These are phyloP conservation scores for Hemistola chrysoprasaria DNA, from an alignment of 2,888 invertebrate species.

Conservation along the genomic window DNA sequence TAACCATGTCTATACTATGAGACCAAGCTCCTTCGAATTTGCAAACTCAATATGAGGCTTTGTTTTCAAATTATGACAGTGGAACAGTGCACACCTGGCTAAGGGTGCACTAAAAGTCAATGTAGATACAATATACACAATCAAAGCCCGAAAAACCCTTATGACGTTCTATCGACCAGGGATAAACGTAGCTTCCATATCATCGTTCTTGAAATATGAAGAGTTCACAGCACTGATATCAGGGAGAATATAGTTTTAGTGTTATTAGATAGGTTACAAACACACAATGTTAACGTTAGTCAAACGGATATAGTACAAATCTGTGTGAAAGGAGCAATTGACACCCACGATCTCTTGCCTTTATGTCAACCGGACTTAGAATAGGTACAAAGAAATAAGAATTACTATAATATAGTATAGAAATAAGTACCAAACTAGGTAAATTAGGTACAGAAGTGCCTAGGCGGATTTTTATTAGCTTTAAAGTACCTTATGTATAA, in stretches of 20 bases:
- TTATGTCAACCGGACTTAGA: constrained; percentile 89
- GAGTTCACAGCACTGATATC: constrained; percentile 79
- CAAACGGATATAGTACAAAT: constrained; percentile 90
- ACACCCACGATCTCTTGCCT: constrained; percentile 53
- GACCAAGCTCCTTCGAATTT: constrained; percentile 86
- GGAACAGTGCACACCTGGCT: constrained; percentile 82
- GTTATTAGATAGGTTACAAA: constrained; percentile 88
- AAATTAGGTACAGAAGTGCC: too few relatives aligned
- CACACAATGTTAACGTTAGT: constrained; percentile 89
- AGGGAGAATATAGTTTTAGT: constrained; percentile 89
- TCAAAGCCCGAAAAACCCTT: constrained; percentile 68
- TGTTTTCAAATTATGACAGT: constrained; percentile 92
- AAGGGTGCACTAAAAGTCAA: constrained; percentile 74
- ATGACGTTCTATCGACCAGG: constrained; percentile 62
- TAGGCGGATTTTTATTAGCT: too few relatives aligned
- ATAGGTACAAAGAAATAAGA: too few relatives aligned
- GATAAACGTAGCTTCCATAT: constrained; percentile 46
- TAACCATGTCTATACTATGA: constrained; percentile 86
- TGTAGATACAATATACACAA: constrained; percentile 70
- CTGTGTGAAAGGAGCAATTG: constrained; percentile 75
- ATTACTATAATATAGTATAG: too few relatives aligned
- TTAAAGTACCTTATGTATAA: too few relatives aligned
- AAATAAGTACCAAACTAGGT: too few relatives aligned
- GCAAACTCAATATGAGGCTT: constrained; percentile 86
- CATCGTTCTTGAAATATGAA: constrained; percentile 68